These are phyloP conservation scores for Eucidaris tribuloides DNA, from an alignment of 35 echinoderm and acorn worm genomes.

Conservation along the genomic window DNA sequence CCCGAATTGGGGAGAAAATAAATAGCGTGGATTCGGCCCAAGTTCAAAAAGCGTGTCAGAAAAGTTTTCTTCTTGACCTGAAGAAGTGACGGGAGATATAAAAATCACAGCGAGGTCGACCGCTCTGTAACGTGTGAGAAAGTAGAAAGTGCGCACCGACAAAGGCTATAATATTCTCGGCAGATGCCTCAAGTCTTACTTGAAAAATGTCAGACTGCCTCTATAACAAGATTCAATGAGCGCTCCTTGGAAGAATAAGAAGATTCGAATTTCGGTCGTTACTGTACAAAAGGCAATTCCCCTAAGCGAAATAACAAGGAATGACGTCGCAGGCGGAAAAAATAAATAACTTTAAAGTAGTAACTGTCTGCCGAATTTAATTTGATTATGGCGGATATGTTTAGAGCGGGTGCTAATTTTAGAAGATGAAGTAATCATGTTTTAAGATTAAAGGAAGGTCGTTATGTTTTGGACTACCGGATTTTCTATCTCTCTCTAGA, in stretches of 20 bases:
- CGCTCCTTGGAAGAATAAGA: not conserved
- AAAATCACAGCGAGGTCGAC: constrained; percentile 25
- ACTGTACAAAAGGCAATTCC: constrained; percentile 38
- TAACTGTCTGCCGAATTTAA: constrained; percentile 38
- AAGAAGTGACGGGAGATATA: constrained; percentile 8
- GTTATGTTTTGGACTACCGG: constrained; percentile 9
- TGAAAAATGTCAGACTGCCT: constrained; percentile 22
- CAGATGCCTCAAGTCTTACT: constrained; percentile 3
- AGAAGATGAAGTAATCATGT: constrained; percentile 17
- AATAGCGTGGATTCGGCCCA: constrained; percentile 18
- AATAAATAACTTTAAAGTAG: not conserved
- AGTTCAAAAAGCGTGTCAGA: constrained; percentile 22
- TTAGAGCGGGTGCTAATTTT: not conserved
- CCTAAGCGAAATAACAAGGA: constrained; percentile 27
- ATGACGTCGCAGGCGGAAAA: constrained; percentile 2
- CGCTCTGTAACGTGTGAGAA: constrained; percentile 3
- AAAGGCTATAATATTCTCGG: constrained; percentile 21
- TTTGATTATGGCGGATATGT: constrained; percentile 28
- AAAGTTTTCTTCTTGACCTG: constrained; percentile 1
- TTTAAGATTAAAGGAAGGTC: constrained; percentile 21
- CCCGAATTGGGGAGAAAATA: too few species aligned
- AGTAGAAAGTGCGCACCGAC: not conserved
- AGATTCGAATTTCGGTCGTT: constrained; percentile 27
- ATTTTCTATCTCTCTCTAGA: not conserved
- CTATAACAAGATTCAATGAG: not conserved